Evolutionary conservation across 2,113 vertebrate genomes (phyloP).

Genomic region (Capreolus pygargus): DNA sequence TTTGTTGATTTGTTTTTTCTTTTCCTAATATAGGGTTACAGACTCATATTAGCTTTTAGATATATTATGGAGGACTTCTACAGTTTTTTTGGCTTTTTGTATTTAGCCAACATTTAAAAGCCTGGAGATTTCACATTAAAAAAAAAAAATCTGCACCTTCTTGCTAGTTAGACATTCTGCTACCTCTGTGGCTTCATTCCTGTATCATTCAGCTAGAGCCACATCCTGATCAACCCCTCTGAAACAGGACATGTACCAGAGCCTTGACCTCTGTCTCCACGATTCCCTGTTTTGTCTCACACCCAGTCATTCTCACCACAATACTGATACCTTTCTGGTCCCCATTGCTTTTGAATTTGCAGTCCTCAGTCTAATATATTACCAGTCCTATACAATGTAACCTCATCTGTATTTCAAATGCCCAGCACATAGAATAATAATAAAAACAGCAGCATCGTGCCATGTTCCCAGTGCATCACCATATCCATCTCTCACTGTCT

Average conservation of each 20-base stretch:
- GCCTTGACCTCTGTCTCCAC: not conserved
- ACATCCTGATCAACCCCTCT: not conserved
- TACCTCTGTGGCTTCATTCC: not conserved
- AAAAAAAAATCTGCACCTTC: not conserved
- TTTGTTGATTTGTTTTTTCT: not conserved
- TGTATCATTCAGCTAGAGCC: not conserved
- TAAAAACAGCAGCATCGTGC: not conserved
- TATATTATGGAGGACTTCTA: not conserved
- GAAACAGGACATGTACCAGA: rapidly evolving
- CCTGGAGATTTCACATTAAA: not conserved
- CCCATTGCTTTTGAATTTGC: not conserved
- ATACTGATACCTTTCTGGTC: not conserved
- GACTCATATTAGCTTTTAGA: not conserved
- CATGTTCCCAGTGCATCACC: not conserved
- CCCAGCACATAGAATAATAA: not conserved
- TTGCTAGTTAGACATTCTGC: not conserved
- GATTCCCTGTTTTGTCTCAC: not conserved
- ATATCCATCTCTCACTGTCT: not conserved
- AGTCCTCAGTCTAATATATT: not conserved
- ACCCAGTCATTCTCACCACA: not conserved
- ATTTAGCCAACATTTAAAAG: not conserved
- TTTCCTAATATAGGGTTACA: not conserved
- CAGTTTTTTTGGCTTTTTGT: not conserved
- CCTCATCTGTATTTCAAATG: not conserved
- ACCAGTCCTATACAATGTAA: not conserved